phyloP scores from a whole-genome alignment of 2,797 vertebrate species.

The Tokudaia muenninki region DNA sequence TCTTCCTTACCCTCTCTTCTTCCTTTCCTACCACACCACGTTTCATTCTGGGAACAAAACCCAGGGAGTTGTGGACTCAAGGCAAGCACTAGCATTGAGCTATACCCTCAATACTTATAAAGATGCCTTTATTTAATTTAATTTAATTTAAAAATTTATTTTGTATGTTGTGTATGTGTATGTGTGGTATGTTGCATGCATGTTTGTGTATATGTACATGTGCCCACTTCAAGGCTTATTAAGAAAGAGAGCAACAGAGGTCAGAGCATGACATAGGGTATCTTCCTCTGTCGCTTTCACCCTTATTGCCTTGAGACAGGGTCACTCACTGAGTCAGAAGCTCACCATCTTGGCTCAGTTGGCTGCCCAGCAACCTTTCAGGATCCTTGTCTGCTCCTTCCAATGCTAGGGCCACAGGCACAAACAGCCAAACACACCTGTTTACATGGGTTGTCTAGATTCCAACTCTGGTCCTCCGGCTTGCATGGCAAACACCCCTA shows the following conservation, averaged over 20 bases:
- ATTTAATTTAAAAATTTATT: not conserved
- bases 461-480: not conserved
- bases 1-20: not conserved
- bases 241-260: not conserved
- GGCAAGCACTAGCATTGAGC: not conserved
- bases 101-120: not conserved
- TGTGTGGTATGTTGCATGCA: too few species aligned
- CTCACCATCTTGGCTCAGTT: not conserved
- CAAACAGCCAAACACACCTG: not conserved
- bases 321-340: not conserved
- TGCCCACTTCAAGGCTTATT: not conserved
- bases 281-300: not conserved
- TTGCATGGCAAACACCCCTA: not conserved
- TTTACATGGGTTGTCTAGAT: not conserved
- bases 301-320: not conserved
- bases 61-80: not conserved
- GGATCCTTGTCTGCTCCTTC: not conserved
- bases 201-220: not conserved
- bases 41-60: not conserved
- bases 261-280: not conserved
- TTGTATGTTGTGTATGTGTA: not conserved
- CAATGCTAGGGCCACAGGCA: not conserved
- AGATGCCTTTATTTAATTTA: not conserved
- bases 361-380: not conserved
- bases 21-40: not conserved